These are phyloP conservation scores for Eupithecia subfuscata DNA, from an alignment of 2,888 invertebrate species.

Conservation along the genomic window DNA sequence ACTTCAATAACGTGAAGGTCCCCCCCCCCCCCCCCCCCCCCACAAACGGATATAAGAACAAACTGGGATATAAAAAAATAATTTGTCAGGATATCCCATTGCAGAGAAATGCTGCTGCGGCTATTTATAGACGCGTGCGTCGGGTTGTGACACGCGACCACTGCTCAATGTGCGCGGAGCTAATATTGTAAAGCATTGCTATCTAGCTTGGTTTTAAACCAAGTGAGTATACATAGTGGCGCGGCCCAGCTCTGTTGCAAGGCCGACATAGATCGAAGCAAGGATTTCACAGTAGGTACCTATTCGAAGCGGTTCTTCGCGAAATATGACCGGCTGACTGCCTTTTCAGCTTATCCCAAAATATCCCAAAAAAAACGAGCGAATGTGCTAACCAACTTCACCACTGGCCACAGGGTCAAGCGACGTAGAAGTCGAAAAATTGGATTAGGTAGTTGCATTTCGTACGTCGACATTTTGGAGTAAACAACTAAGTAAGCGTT, in stretches of 20 bases:
- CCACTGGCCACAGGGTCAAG: no score
- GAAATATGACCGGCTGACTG: no score
- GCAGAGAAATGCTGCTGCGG: conserved; percentile 52
- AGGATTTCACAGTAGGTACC: neutral
- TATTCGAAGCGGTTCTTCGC: no score
- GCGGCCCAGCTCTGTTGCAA: neutral
- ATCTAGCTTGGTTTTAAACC: neutral
- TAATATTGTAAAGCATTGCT: neutral
- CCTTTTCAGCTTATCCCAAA: no score
- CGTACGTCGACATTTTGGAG: no score
- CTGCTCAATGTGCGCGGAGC: conserved; percentile 9
- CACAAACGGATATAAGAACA: conserved; percentile 66
- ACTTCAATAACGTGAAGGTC: conserved; percentile 22
- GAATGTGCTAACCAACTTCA: no score
- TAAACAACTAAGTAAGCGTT: no score
- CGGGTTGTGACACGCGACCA: conserved; percentile 32
- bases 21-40: conserved; percentile 22
- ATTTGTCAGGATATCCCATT: conserved; percentile 81
- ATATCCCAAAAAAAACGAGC: no score
- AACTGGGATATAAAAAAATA: conserved; percentile 77
- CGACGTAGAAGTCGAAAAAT: no score
- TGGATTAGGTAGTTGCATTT: no score
- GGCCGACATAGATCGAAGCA: neutral
- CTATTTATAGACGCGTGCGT: conserved; percentile 38
- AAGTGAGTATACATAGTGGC: neutral